A percentile compares a stretch with the other conserved stretches of the same genome.
phyloP scores from a whole-genome alignment of 2,888 invertebrate genomes.

The Coleophora flavipennella region DNA sequence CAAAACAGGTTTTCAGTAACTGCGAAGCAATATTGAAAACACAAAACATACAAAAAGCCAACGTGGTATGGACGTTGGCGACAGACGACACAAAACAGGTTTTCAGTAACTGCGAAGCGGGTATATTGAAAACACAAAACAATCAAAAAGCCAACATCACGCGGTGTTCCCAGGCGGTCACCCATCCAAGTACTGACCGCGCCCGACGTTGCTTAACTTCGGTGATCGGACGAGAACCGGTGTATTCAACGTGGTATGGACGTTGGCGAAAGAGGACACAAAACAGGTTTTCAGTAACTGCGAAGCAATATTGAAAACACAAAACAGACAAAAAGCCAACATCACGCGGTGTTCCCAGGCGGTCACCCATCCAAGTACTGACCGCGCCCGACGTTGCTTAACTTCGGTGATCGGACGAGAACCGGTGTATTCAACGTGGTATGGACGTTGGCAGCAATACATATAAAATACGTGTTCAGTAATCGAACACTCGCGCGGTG shows the following conservation, averaged over 20 bases:
- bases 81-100: conserved; percentile 1
- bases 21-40: too few relatives aligned
- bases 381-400: conserved; percentile 47
- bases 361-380: conserved; percentile 49
- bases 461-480: too few relatives aligned
- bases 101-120: too few relatives aligned
- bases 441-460: conserved; percentile 35
- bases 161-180: conserved; percentile 35
- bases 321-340: conserved; percentile 30
- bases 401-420: conserved; percentile 65
- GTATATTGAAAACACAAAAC: too few relatives aligned
- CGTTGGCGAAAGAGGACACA: conserved; percentile 14
- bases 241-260: conserved; percentile 42
- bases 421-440: conserved; percentile 44
- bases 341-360: conserved; percentile 34
- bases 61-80: conserved; percentile 52
- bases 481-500: too few relatives aligned
- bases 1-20: too few relatives aligned
- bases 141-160: conserved; percentile 37
- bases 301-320: too few relatives aligned
- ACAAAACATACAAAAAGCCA: too few relatives aligned
- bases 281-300: too few relatives aligned
- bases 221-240: conserved; percentile 63
- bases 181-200: conserved; percentile 49
- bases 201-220: conserved; percentile 53